Conservation (phyloP, 1,140 invertebrate species). For the Cataglyphis hispanica region DNA sequence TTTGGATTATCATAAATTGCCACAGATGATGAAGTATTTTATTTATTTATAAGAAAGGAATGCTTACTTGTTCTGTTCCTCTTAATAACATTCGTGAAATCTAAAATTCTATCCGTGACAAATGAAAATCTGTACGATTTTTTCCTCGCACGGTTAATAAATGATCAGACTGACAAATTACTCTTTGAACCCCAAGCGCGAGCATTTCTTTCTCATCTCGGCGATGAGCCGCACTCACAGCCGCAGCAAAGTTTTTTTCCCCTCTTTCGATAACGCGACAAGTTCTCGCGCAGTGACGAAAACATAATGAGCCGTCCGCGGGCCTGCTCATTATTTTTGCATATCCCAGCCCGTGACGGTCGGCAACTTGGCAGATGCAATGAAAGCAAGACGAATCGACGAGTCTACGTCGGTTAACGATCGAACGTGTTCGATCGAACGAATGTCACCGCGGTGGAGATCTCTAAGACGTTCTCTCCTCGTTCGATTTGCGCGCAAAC, state of each 20-base stretch:
- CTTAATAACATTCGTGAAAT: background rate
- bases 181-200: background rate
- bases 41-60: background rate
- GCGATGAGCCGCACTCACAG: background rate
- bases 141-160: background rate
- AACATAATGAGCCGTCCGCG: background rate
- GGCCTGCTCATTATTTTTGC: conserved; percentile 45
- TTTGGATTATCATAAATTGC: background rate
- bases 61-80: background rate
- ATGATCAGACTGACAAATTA: conserved; percentile 13
- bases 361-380: conserved; percentile 47
- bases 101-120: background rate
- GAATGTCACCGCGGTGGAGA: conserved; percentile 55
- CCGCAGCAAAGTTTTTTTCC: background rate
- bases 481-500: conserved; percentile 59
- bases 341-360: conserved; percentile 14
- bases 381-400: conserved; percentile 61
- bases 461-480: conserved; percentile 32
- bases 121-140: background rate
- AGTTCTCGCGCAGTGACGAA: conserved; percentile 16
- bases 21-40: background rate
- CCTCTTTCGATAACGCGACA: background rate
- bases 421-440: conserved; percentile 64
- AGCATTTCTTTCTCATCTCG: background rate
- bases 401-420: conserved; percentile 62